Base-by-base conservation (phyloP, 2,797 vertebrate species). In the Macroramphosus scolopax region DNA sequence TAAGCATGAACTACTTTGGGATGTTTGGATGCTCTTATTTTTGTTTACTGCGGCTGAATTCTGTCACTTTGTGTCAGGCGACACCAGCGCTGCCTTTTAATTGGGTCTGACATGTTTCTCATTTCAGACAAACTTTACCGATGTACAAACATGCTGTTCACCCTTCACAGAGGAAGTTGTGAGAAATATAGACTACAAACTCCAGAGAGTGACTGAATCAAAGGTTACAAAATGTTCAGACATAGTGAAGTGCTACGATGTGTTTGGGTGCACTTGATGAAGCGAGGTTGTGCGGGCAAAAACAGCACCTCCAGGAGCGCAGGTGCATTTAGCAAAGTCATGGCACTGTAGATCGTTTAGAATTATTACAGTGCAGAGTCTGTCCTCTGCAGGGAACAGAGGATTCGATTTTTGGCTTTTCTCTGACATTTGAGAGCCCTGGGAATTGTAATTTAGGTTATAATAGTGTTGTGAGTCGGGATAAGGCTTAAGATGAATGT, bases 181-280 rank as follows among this genome's bases (percentile, higher is more conserved):
- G 75, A 69, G 61, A 80, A 75, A 87, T 74, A 80, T 62, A 68
- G 47, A 60, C 52, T 51, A 82, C 78, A 84, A 83, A 86, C 83
- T 86, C 84, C 61, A 76, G 71, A 85, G 81, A 85, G 77, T 44
- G 68, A 77, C 54, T 62, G 71, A 82, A 89, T 87, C 83, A 89
- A 89, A 89, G 85, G 76, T 87, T 87, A 89, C 85, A 85, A 87
- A 85, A 89, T 87, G 87, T 85, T 87, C 51, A 76, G 64, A 86
- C 77, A 70, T 68, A 74, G 71, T 25, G 40, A 58, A 63, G 68
- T 55, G 45, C 46, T 59, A 59, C 20, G 17, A 57, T 44, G 53
- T 48, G 17, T 66, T 59, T 45, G 45, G 57, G 53, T 16, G 36
- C 4, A 14, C 35, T 55, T 48, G 53, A 68, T 63, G 44, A 63